Evolutionary conservation across 2,888 invertebrate genomes (phyloP), one percentile per base, ranked within the genome.

Genomic region (Ichneumoninae sp.): DNA sequence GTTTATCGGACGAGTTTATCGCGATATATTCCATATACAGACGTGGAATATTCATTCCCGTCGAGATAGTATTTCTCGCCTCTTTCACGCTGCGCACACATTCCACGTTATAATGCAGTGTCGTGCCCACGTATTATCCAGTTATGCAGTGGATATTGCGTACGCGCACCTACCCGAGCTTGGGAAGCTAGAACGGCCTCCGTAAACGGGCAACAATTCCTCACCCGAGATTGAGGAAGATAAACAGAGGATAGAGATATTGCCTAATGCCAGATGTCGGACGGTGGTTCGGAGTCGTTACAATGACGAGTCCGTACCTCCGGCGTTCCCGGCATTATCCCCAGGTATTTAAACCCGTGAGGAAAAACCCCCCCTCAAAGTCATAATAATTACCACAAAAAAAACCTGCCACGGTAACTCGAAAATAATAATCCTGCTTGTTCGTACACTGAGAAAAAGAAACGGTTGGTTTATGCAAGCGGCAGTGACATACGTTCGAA

Each of bases 221-320:
- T 69, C 68, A 47, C 22, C 54, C 40, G n/a, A 8, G 72, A 7
- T 13, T 22, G n/a, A 75, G 69, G 44, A 30, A 54, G 71, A 71
- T 19, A 30, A 3, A 70, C 4, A 13, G 50, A 70, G 47, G 50
- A 71, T 88, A 92, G 89, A 90, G 89, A 87, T 86, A 88, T 87
- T 88, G 88, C 89, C 91, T 91, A 91, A 92, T 91, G 91, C 91
- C 92, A 92, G 91, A 92, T 91, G 91, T 91, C 90, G 89, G 90
- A 90, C 91, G 89, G 90, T 91, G 89, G 91, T 92, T 84, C 91
- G 91, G 88, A 90, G 89, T 89, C 90, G 91, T 91, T 91, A 91
- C 91, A 90, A 88, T 91, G 89, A 91, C 91, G 90, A 89, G 90
- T 91, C 90, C 88, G 90, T 89, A 89, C 88, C 44, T 47, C 80